phyloP scores from a whole-genome alignment of 2,113 vertebrate genomes.

The Salvelinus alpinus region DNA sequence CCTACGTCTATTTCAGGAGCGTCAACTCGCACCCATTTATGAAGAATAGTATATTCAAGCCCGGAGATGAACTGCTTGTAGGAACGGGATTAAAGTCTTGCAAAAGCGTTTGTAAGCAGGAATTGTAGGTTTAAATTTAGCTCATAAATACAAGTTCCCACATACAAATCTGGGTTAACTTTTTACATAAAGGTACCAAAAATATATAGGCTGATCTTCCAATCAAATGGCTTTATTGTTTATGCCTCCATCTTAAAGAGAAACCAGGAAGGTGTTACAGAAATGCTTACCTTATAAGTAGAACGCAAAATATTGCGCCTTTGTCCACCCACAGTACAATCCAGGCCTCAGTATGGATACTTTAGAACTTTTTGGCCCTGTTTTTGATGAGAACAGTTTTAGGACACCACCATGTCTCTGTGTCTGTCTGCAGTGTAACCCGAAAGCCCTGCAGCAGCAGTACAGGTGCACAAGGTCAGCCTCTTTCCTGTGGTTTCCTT shows the following conservation, averaged over 20 bases:
- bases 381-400: neutral
- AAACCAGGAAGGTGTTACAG: neutral
- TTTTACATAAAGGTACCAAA: neutral
- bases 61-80: conserved; percentile 13
- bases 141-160: neutral
- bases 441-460: conserved; percentile 44
- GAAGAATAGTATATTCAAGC: conserved; percentile 25
- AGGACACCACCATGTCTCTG: neutral
- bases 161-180: neutral
- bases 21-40: conserved; percentile 20
- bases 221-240: neutral
- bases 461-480: conserved; percentile 69
- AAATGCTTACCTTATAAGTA: conserved; percentile 1
- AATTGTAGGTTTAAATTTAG: no score
- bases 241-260: neutral
- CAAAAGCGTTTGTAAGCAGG: neutral
- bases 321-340: neutral
- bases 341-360: neutral
- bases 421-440: conserved; percentile 1
- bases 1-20: conserved; percentile 29
- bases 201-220: neutral
- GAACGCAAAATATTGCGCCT: neutral
- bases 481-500: conserved; percentile 72
- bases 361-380: neutral
- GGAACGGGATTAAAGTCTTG: neutral